Evolutionary conservation across 2,888 invertebrate genomes (phyloP).

Genomic region (Volucella bombylans): DNA sequence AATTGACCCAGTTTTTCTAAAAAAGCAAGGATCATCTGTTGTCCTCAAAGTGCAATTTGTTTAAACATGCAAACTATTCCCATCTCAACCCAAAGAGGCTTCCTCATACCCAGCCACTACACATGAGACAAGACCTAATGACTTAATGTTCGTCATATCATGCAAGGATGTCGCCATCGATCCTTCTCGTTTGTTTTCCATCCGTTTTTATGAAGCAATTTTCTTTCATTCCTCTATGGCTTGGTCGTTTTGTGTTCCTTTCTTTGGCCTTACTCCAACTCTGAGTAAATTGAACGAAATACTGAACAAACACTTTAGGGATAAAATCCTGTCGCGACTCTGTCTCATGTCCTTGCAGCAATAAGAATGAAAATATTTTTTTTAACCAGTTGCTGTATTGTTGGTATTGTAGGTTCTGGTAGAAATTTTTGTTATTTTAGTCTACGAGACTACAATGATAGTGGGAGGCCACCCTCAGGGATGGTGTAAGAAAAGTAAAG

Average conservation of each 20-base stretch:
- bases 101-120: background rate
- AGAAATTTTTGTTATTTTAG: background rate
- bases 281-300: slow-evolving; percentile 3
- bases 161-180: slow-evolving; percentile 47
- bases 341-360: slow-evolving; percentile 34
- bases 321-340: slow-evolving; percentile 43
- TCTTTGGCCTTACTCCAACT: background rate
- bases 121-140: slow-evolving; percentile 17
- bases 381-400: slow-evolving; percentile 46
- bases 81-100: background rate
- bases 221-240: slow-evolving; percentile 1
- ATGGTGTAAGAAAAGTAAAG: background rate
- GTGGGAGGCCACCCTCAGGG: background rate
- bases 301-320: slow-evolving; percentile 42
- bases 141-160: slow-evolving; percentile 49
- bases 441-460: too few relatives aligned
- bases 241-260: slow-evolving; percentile 19
- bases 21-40: slow-evolving; percentile 56
- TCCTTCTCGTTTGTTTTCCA: slow-evolving; percentile 27
- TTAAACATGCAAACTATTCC: slow-evolving; percentile 30
- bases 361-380: slow-evolving; percentile 29
- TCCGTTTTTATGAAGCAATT: slow-evolving; percentile 41
- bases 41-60: slow-evolving; percentile 32
- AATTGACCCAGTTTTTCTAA: slow-evolving; percentile 57
- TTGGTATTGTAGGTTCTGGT: background rate